Evolutionary conservation across 1,140 invertebrate genomes (phyloP).

Genomic region (Eumeta japonica): DNA sequence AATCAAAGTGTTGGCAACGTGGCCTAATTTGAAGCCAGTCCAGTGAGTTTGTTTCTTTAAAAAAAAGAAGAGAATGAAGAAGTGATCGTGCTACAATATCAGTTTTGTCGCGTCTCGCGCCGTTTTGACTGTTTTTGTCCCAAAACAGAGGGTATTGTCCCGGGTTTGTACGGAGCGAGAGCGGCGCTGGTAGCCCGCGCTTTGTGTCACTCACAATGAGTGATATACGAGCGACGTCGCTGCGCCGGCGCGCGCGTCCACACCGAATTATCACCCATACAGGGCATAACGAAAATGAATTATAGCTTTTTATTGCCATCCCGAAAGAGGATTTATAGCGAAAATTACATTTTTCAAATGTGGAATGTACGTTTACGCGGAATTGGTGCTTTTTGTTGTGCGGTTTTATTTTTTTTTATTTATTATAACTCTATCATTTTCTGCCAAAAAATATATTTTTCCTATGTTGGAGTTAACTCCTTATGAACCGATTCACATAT

Average conservation of each 20-base stretch:
- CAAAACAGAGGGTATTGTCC: conserved; percentile 43
- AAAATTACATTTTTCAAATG: conserved; percentile 22
- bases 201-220: conserved; percentile 51
- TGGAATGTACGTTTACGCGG: no score
- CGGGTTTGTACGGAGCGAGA: conserved; percentile 42
- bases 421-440: no score
- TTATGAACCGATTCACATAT: no score
- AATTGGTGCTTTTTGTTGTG: no score
- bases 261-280: conserved; percentile 52
- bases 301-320: conserved; percentile 43
- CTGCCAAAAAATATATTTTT: no score
- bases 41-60: no score
- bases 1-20: no score
- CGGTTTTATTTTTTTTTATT: conserved; percentile 15
- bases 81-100: no score
- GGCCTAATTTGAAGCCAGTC: no score
- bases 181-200: conserved; percentile 28
- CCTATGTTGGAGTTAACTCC: no score
- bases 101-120: no score
- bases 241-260: conserved; percentile 30
- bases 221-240: conserved; percentile 52
- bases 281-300: conserved; percentile 55
- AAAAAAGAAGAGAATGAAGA: no score
- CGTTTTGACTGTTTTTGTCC: conserved; percentile 44
- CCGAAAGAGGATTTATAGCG: conserved; percentile 19